phyloP scores from a whole-genome alignment of 92 coral and sea anemone species.

The Scolanthus callimorphus region DNA sequence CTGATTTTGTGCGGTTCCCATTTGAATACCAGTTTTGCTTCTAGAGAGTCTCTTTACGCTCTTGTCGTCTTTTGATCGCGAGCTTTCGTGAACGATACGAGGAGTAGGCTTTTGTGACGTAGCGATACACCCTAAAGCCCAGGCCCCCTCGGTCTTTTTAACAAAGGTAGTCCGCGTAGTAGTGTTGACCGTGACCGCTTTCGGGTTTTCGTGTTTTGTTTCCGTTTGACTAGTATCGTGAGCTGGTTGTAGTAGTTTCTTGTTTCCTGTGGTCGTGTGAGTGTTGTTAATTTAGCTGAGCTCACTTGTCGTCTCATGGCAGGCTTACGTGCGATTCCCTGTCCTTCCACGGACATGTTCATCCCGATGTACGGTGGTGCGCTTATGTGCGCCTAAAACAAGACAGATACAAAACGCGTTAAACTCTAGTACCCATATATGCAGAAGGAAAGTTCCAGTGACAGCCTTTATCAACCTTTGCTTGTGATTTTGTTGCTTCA shows the following conservation, averaged over 20 bases:
- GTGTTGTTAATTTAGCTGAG: slow-evolving; percentile 37
- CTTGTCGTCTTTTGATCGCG: slow-evolving; percentile 33
- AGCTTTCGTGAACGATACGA: slow-evolving; percentile 9
- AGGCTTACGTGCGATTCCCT: slow-evolving; percentile 52
- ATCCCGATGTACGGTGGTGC: slow-evolving; percentile 98
- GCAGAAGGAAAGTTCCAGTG: too few relatives aligned
- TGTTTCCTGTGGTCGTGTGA: slow-evolving; percentile 60
- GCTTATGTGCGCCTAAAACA: slow-evolving; percentile 80
- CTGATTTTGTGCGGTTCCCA: slow-evolving; percentile 13
- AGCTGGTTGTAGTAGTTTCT: slow-evolving; percentile 12
- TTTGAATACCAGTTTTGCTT: slow-evolving; percentile 24
- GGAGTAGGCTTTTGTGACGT: slow-evolving; percentile 32
- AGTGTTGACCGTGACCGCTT: too few relatives aligned
- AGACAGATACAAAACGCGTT: too few relatives aligned
- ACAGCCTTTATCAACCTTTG: too few relatives aligned
- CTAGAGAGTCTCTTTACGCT: slow-evolving; percentile 32
- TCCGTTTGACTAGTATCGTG: not conserved
- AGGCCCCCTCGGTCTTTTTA: slow-evolving; percentile 52
- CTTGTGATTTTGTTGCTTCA: too few relatives aligned
- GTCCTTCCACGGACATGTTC: slow-evolving; percentile 76
- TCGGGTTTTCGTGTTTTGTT: slow-evolving; percentile 10
- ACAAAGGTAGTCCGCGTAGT: slow-evolving; percentile 8
- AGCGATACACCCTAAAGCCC: slow-evolving; percentile 60
- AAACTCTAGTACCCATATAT: too few relatives aligned
- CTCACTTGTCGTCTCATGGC: slow-evolving; percentile 23